Percentiles rank a stretch among this genome's conserved stretches.
These are phyloP conservation scores for Lithobates pipiens DNA, from an alignment of 2,797 vertebrate species.

Conservation along the genomic window DNA sequence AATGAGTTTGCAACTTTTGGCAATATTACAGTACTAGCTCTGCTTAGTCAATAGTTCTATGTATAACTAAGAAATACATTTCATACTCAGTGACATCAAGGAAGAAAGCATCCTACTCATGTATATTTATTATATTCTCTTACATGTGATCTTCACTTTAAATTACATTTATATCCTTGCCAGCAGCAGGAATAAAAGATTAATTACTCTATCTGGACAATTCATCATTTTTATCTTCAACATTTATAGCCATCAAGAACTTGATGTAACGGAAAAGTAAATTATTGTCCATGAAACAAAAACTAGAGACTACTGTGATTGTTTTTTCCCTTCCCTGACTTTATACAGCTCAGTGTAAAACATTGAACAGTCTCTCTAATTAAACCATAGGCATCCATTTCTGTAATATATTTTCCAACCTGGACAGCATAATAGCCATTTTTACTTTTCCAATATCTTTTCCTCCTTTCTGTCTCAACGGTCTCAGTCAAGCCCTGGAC, in stretches of 20 bases:
- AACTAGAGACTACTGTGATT: conserved; percentile 11
- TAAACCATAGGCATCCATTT: background rate
- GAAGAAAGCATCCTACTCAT: conserved; percentile 14
- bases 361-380: conserved; percentile 14
- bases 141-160: conserved; percentile 39
- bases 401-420: too few species aligned
- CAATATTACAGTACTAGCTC: background rate
- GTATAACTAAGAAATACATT: conserved; percentile 13
- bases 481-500: too few species aligned
- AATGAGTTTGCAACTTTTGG: conserved; percentile 1
- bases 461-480: too few species aligned
- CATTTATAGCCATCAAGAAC: conserved; percentile 49
- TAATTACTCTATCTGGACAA: conserved; percentile 30
- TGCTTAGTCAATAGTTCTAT: conserved; percentile 19
- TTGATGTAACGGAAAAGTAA: conserved; percentile 49
- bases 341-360: background rate
- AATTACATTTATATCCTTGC: conserved; percentile 40
- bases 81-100: conserved; percentile 11
- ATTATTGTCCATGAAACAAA: conserved; percentile 38
- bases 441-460: too few species aligned
- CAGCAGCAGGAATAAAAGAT: conserved; percentile 37
- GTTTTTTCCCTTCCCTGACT: background rate
- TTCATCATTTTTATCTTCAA: conserved; percentile 50
- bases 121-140: conserved; percentile 34
- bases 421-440: too few species aligned